Percentiles rank a stretch among this genome's conserved stretches.
These are phyloP conservation scores for Lethenteron reissneri DNA, from an alignment of 2,113 vertebrate genomes.

Conservation along the genomic window DNA sequence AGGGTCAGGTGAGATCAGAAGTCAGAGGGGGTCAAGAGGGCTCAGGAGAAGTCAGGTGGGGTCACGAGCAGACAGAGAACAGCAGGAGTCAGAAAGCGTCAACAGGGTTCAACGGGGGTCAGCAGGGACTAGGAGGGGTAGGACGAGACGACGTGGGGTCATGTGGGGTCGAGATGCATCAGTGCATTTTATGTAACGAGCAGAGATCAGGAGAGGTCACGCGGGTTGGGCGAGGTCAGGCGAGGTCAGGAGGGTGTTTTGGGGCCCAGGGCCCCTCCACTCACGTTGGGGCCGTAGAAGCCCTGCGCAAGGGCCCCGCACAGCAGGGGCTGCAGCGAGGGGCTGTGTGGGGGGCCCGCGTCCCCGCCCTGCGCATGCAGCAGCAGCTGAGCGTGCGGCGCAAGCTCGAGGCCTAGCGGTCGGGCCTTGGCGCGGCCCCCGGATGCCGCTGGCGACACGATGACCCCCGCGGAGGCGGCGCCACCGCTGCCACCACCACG, in stretches of 20 bases:
- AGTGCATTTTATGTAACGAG: too few relatives aligned
- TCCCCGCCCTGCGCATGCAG: neutral
- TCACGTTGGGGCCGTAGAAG: slow-evolving; percentile 6
- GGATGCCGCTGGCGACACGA: neutral
- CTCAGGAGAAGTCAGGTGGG: neutral
- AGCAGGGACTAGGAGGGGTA: neutral
- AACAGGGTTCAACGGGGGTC: neutral
- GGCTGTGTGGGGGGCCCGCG: neutral
- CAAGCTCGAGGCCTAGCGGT: neutral
- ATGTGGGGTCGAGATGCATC: neutral
- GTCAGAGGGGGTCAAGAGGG: neutral
- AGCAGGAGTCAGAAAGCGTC: neutral
- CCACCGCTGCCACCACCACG: neutral
- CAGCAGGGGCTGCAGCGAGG: neutral
- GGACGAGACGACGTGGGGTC: neutral
- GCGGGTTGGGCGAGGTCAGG: neutral
- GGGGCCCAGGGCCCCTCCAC: neutral
- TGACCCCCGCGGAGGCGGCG: neutral
- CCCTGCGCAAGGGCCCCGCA: neutral
- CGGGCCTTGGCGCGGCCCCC: neutral
- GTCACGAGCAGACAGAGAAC: neutral
- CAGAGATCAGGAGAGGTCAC: neutral
- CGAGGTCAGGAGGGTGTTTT: neutral
- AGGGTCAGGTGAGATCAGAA: too few relatives aligned
- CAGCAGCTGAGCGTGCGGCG: neutral